Base-by-base conservation (phyloP, 2,113 vertebrate species). In the Phalacrocorax pelagicus region DNA sequence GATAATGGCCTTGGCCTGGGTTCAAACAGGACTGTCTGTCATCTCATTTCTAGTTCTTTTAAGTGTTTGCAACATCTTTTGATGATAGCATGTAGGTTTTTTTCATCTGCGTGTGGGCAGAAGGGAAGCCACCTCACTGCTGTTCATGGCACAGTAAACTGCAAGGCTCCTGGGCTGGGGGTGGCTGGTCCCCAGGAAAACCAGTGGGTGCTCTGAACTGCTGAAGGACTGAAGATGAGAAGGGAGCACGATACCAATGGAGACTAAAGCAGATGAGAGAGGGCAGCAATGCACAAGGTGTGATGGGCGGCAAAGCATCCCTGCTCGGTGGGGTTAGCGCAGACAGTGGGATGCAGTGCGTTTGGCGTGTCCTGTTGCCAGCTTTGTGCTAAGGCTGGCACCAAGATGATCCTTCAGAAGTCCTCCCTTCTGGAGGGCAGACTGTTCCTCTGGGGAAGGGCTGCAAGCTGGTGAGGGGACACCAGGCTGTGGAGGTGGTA, bases 331-430 rank as follows among this genome's bases (percentile, higher is more conserved):
- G 22, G 19, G 20, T 19, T 22, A 29, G 11, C 1, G 27, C 46
- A 46, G 32, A 7, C 0, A 12, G 24, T 6, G 66, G 34, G 20
- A 24, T 21, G 44, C 36, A 6, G 32, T 3, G 12, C 0, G 0
- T 46, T 49, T 62, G 59, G 20, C 1, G 0, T 46, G 29, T 69
- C 61, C 38, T 49, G 12, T 5, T 36, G n/a, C 34, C 62, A 46
- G 62, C 34, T 20, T 74, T 10, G 0, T 0, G 4, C 40, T 32
- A 21, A 30, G 40, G n/a, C 26, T 11, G 12, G 55, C 58, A 32
- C 24, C 8, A 3, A 62, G 46, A 32, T 36, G 46, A 11, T 40
- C 29, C 29, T 63, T 63, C n/a, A 49, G 18, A 30, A 61, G 46
- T 18, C n/a, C 57, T 49, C 26, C 44, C n/a, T 78, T 38, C n/a